Conservation (phyloP, 2,113 vertebrate species). For the Megaceryle torquata region DNA sequence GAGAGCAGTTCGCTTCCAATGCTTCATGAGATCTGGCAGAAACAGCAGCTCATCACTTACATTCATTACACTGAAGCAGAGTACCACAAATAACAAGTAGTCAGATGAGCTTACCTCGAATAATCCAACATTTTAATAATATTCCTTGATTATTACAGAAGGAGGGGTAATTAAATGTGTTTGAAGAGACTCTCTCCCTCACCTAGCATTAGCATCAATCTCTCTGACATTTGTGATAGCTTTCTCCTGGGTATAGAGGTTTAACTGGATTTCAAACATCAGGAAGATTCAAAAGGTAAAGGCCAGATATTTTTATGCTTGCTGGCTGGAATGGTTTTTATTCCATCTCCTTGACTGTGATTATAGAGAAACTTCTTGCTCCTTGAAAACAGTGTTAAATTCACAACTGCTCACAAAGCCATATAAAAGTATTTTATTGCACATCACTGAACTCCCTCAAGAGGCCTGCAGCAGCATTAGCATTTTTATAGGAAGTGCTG, state of each 20-base stretch:
- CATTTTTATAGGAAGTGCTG: not conserved
- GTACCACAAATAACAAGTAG: not conserved
- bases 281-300: constrained; percentile 19
- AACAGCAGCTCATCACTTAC: not conserved
- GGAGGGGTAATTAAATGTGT: not conserved
- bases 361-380: not conserved
- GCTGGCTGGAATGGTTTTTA: not conserved
- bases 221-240: constrained; percentile 20
- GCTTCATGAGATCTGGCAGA: not conserved
- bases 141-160: not conserved
- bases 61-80: not conserved
- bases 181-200: not conserved
- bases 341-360: not conserved
- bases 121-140: not conserved
- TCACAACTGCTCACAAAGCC: constrained; percentile 4
- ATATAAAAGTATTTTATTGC: constrained; percentile 24
- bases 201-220: not conserved
- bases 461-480: not conserved
- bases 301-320: constrained; percentile 18
- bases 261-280: constrained; percentile 17
- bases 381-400: constrained; percentile 37
- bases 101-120: not conserved
- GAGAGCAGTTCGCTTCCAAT: not conserved
- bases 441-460: not conserved
- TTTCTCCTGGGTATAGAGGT: not conserved